Percentiles rank a stretch among this genome's conserved stretches.
Conservation (phyloP, 2,113 vertebrate genomes). For the Tychaedon coryphoeus region DNA sequence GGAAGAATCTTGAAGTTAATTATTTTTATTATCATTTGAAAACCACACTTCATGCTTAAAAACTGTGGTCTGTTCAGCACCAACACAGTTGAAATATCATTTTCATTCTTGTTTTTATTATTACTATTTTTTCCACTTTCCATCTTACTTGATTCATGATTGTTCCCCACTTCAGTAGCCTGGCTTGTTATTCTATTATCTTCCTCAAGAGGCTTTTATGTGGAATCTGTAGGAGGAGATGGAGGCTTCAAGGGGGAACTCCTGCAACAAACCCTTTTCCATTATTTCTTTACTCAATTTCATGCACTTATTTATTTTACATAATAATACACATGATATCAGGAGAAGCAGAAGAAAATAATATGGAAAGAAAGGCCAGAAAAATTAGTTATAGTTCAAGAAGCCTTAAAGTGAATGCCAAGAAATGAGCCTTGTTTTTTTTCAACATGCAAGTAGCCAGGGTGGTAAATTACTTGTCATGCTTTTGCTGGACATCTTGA, state of each 20-base stretch:
- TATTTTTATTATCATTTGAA: conserved; percentile 14
- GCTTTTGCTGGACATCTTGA: not conserved
- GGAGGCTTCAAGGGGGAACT: not conserved
- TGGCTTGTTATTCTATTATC: conserved; percentile 23
- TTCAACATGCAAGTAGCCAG: not conserved
- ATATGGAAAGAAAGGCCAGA: not conserved
- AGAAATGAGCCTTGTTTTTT: not conserved
- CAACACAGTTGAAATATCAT: not conserved
- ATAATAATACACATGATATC: not conserved
- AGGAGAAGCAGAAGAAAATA: not conserved
- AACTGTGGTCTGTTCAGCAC: not conserved
- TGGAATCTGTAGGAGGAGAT: not conserved
- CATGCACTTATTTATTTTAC: not conserved
- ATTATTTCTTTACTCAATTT: conserved; percentile 17
- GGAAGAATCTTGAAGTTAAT: not conserved
- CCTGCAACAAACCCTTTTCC: not conserved
- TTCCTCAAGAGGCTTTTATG: conserved; percentile 32
- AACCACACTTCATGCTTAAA: not conserved
- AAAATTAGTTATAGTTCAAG: not conserved
- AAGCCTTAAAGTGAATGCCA: not conserved
- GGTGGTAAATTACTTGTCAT: not conserved
- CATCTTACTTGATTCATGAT: conserved; percentile 6
- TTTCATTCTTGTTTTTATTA: conserved; percentile 31
- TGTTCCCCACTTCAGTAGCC: not conserved
- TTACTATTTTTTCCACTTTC: not conserved